Conservation (phyloP, 2,888 invertebrate genomes). For the Xanthorhoe designata region DNA sequence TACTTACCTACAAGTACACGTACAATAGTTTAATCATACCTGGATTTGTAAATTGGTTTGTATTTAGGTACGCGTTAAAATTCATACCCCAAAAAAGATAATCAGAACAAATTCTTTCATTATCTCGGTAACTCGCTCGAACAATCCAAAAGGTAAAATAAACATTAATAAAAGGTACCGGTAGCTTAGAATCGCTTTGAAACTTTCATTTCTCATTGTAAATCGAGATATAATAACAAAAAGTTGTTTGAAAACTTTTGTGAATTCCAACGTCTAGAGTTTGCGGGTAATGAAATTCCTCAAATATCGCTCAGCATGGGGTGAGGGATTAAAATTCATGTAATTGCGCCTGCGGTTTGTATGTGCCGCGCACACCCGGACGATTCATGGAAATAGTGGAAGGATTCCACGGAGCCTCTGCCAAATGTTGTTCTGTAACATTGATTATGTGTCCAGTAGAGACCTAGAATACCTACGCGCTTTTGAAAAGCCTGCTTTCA, state of each 20-base stretch:
- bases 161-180: conserved; percentile 48
- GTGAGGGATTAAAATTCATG: conserved; percentile 71
- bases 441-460: not conserved
- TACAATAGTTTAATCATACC: too few relatives aligned
- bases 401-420: conserved; percentile 17
- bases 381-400: conserved; percentile 32
- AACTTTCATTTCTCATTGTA: conserved; percentile 54
- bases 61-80: conserved; percentile 30
- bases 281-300: conserved; percentile 82
- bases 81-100: conserved; percentile 39
- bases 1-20: too few relatives aligned
- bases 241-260: conserved; percentile 71
- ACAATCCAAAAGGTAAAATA: conserved; percentile 41
- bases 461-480: not conserved
- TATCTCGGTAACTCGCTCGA: conserved; percentile 33
- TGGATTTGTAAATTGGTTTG: not conserved
- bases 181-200: conserved; percentile 43
- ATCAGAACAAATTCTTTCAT: conserved; percentile 40
- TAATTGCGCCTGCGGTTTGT: conserved; percentile 68
- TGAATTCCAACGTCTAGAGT: conserved; percentile 72
- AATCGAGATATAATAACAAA: conserved; percentile 65
- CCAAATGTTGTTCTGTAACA: conserved; percentile 18
- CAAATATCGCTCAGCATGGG: conserved; percentile 69
- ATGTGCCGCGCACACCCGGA: conserved; percentile 31
- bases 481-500: too few relatives aligned